These are phyloP conservation scores for Elymnias hypermnestra DNA, from an alignment of 1,140 invertebrate genomes.

Conservation along the genomic window DNA sequence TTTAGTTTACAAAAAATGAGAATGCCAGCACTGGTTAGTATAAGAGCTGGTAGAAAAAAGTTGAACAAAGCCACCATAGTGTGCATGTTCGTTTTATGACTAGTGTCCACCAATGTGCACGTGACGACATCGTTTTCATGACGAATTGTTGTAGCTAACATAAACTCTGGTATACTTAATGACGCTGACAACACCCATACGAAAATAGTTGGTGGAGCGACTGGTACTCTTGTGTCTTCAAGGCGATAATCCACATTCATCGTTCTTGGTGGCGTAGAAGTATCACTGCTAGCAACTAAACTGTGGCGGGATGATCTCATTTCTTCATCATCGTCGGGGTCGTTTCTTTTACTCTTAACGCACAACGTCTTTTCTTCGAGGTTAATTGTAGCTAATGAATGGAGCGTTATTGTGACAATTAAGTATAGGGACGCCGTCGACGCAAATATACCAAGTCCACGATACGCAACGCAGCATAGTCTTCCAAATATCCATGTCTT, in stretches of 20 bases:
- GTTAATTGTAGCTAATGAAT: conserved; percentile 75
- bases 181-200: conserved; percentile 76
- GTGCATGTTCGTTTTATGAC: conserved; percentile 59
- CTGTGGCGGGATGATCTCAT: conserved; percentile 67
- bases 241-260: conserved; percentile 70
- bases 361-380: conserved; percentile 50
- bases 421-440: conserved; percentile 75
- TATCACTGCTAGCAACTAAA: conserved; percentile 65
- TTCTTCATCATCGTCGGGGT: conserved; percentile 71
- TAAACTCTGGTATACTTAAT: conserved; percentile 75
- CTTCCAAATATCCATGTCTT: conserved; percentile 70
- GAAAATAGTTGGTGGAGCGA: conserved; percentile 70
- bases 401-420: conserved; percentile 71
- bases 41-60: conserved; percentile 53
- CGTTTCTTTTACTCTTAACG: conserved; percentile 48
- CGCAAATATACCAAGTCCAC: conserved; percentile 71
- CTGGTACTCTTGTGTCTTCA: conserved; percentile 52
- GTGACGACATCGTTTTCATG: conserved; percentile 35
- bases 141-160: conserved; percentile 52
- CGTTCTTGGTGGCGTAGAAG: conserved; percentile 57
- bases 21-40: conserved; percentile 37
- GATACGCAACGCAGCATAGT: conserved; percentile 64
- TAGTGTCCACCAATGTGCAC: conserved; percentile 59
- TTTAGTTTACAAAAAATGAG: conserved; percentile 52
- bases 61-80: conserved; percentile 61